Base-by-base conservation (phyloP, 1,140 invertebrate genomes). In the Pemphigus obesinymphae region DNA sequence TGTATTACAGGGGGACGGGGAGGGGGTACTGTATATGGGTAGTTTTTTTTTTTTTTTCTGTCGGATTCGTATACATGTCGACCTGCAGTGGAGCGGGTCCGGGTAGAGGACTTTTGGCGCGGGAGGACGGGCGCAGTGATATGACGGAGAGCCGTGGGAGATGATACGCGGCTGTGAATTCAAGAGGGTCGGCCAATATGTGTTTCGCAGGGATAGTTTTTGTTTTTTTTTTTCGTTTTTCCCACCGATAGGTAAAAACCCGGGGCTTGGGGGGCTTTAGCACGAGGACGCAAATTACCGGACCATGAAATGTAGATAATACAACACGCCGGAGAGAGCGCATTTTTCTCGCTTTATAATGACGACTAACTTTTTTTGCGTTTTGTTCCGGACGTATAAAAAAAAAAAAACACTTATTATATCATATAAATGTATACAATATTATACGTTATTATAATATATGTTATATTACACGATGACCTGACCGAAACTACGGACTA, bases 261-360 rank as follows among this genome's bases (percentile, higher is more conserved):
- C 29, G 45, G 37, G 37, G 63, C 26, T 80, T 63, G n/a, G n/a
- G n/a, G n/a, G n/a, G n/a, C n/a, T n/a, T n/a, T n/a, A n/a, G n/a
- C 37, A 37, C 31, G 31, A n/a, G 73, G 37, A 63, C 40, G 76
- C 76, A 80, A 80, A 80, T 80, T 80, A 80, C 76, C 76, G 40
- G 76, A 80, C n/a, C 76, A 61, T 80, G 37, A 80, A 80, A 43
- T 31, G 55, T 63, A 61, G 76, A 80, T 80, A 80, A 63, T 80
- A 43, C 29, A 45, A 70, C 26, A 50, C 43, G 34, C 43, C 70
- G 70, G 43, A 50, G n/a, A n/a, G n/a, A n/a, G 43, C 26, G 43
- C 43, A n/a, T 73, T 73, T 50, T 70, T 45, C 8, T 5, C 37
- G 68, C 23, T 17, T n/a, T n/a, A 11, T 73, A 50, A 73, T 50